A percentile compares a stretch with the other conserved stretches of the same genome.
Conservation (phyloP, 2,113 vertebrate species). For the Vicugna pacos region DNA sequence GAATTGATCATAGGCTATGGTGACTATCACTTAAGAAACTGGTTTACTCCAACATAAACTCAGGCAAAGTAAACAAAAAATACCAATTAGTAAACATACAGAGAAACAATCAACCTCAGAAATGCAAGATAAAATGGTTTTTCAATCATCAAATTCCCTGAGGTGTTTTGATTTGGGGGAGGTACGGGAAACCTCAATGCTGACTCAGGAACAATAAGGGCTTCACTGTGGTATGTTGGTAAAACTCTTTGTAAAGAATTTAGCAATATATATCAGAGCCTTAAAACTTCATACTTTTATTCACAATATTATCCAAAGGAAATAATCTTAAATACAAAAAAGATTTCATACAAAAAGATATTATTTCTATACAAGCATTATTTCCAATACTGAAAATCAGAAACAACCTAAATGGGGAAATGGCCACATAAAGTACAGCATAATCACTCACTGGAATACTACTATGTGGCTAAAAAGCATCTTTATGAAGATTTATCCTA, state of each 20-base stretch:
- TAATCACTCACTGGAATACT: background rate
- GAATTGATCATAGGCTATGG: background rate
- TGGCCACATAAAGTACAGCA: background rate
- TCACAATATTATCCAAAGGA: background rate
- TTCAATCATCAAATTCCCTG: background rate
- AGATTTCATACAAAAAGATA: background rate
- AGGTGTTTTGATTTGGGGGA: background rate
- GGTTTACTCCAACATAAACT: background rate
- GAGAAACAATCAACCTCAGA: background rate
- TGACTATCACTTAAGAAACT: constrained; percentile 51
- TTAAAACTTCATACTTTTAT: background rate
- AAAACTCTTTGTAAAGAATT: background rate
- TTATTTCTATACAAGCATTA: background rate
- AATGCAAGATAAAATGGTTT: background rate
- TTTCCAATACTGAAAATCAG: background rate
- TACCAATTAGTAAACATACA: background rate
- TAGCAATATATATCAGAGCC: background rate
- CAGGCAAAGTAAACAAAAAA: background rate
- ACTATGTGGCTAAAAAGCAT: background rate
- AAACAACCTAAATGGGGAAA: background rate
- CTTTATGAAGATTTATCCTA: background rate
- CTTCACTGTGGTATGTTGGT: background rate
- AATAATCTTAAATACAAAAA: background rate
- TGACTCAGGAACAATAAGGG: background rate
- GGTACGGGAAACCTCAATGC: background rate